Percentiles rank a stretch among this genome's conserved stretches.
phyloP scores from a whole-genome alignment of 2,113 vertebrate species.

The Malurus cyaneus region DNA sequence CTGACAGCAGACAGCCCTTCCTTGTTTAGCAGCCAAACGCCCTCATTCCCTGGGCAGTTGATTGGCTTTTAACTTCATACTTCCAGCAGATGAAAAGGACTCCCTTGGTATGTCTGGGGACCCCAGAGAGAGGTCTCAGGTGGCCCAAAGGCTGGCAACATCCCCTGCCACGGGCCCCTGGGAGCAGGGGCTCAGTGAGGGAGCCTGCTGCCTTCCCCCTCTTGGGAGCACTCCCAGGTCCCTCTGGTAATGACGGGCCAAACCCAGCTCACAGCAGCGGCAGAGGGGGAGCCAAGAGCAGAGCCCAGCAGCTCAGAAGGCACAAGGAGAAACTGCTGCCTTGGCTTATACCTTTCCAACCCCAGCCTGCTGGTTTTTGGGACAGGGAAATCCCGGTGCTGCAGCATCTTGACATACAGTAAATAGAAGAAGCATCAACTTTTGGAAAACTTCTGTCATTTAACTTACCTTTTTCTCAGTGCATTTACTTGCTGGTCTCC shows the following conservation, averaged over 20 bases:
- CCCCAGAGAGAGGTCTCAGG: not conserved
- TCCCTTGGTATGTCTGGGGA: not conserved
- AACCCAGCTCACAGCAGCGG: rapidly evolving
- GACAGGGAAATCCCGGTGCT: not conserved
- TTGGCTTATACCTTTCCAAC: rapidly evolving
- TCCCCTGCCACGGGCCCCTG: too few species aligned
- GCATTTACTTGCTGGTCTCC: not conserved
- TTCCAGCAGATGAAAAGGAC: not conserved
- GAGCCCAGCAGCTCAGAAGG: too few species aligned
- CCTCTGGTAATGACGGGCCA: not conserved
- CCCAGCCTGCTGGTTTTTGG: rapidly evolving
- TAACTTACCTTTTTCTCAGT: not conserved
- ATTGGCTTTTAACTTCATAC: not conserved
- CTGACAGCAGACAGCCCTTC: not conserved
- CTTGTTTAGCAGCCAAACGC: conserved; percentile 31
- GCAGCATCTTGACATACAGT: not conserved
- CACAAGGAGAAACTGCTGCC: not conserved
- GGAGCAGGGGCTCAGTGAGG: not conserved
- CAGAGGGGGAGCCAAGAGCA: not conserved
- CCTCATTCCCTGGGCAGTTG: not conserved
- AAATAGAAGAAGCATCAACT: not conserved
- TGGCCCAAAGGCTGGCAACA: not conserved
- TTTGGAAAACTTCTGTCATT: not conserved
- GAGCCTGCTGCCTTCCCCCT: not conserved
- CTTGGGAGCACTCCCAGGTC: not conserved